Conservation (phyloP, 2,888 invertebrate species). For the Caenorhabditis afra region DNA sequence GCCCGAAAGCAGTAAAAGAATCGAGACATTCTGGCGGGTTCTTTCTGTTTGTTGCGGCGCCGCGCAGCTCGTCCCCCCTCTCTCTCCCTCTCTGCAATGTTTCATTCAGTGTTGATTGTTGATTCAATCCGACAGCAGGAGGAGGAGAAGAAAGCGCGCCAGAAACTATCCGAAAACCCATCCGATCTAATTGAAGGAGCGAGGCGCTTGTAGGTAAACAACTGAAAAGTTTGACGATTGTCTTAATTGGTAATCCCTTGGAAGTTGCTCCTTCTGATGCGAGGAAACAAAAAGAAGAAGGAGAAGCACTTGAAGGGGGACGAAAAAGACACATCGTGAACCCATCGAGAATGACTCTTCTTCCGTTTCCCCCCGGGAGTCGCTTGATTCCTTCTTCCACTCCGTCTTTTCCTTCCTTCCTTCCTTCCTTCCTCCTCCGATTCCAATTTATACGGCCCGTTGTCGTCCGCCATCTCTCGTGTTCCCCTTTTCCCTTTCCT, state of each 20-base stretch:
- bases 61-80: constrained; percentile 11
- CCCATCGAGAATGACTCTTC: constrained; percentile 29
- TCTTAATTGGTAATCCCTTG: constrained; percentile 8
- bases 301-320: no score
- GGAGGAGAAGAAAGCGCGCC: constrained; percentile 11
- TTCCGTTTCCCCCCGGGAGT: constrained; percentile 18
- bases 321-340: constrained; percentile 42
- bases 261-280: not conserved
- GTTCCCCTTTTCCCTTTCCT: constrained; percentile 37
- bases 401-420: constrained; percentile 30
- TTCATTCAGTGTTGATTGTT: constrained; percentile 49
- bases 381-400: constrained; percentile 11
- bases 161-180: constrained; percentile 50
- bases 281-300: constrained; percentile 14
- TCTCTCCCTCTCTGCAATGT: constrained; percentile 27
- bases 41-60: constrained; percentile 37
- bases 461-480: constrained; percentile 36
- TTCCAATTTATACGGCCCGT: constrained; percentile 46
- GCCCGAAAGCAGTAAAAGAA: constrained; percentile 17
- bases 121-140: constrained; percentile 50
- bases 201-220: constrained; percentile 22
- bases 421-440: constrained; percentile 21
- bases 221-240: constrained; percentile 17
- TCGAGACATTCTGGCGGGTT: constrained; percentile 26
- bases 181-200: constrained; percentile 37